These are phyloP conservation scores for Kryptolebias ocellatus DNA, from an alignment of 2,797 vertebrate genomes.

Conservation along the genomic window DNA sequence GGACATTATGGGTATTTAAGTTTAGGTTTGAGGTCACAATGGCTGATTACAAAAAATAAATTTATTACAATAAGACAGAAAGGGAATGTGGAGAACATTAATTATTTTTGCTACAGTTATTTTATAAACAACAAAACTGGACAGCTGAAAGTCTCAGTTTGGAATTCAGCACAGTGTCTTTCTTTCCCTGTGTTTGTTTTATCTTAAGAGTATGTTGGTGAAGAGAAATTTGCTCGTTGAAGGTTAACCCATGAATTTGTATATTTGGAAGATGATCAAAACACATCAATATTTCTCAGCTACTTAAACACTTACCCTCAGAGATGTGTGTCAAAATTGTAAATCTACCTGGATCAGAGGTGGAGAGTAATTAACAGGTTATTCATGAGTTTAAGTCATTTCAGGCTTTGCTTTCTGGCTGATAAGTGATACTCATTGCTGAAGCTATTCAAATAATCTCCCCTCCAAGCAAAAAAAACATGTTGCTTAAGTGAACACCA, in stretches of 20 bases:
- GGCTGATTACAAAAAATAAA: slow-evolving; percentile 76
- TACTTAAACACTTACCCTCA: slow-evolving; percentile 69
- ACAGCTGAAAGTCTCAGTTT: slow-evolving; percentile 37
- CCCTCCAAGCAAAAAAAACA: slow-evolving; percentile 67
- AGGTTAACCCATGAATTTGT: slow-evolving; percentile 70
- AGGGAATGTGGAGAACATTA: slow-evolving; percentile 83
- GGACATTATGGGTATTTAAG: slow-evolving; percentile 81
- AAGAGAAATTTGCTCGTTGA: slow-evolving; percentile 23
- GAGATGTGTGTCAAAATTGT: slow-evolving; percentile 68
- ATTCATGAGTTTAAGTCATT: slow-evolving; percentile 81
- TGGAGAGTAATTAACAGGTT: slow-evolving; percentile 73
- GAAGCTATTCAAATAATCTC: slow-evolving; percentile 73
- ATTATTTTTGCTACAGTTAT: slow-evolving; percentile 62
- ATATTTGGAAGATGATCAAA: slow-evolving; percentile 62
- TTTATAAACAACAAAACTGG: slow-evolving; percentile 52
- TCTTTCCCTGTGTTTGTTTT: slow-evolving; percentile 22
- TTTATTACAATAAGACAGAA: slow-evolving; percentile 70
- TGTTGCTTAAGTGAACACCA: slow-evolving; percentile 71
- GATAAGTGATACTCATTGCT: slow-evolving; percentile 82
- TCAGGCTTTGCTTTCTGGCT: slow-evolving; percentile 72
- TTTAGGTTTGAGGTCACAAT: slow-evolving; percentile 75
- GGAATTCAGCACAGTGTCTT: slow-evolving; percentile 9
- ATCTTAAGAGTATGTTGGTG: slow-evolving; percentile 8
- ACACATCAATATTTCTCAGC: slow-evolving; percentile 72
- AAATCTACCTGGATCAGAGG: slow-evolving; percentile 56